phyloP scores from a whole-genome alignment of 2,797 vertebrate species.

The Parambassis ranga region DNA sequence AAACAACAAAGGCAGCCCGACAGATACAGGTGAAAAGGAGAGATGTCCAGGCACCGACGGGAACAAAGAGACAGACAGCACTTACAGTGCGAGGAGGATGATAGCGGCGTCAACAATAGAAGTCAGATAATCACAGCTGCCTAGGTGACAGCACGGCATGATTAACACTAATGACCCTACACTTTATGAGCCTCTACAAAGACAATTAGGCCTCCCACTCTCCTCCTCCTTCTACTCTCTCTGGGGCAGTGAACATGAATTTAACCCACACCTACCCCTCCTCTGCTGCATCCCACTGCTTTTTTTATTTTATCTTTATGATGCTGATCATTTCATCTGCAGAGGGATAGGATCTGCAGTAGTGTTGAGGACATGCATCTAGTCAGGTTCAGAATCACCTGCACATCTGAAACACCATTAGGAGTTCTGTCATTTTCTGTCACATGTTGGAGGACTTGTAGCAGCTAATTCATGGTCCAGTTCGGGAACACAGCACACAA shows the following conservation, averaged over 20 bases:
- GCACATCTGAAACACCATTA: not conserved
- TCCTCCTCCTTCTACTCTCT: conserved; percentile 46
- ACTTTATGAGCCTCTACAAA: conserved; percentile 73
- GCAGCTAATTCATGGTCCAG: conserved; percentile 31
- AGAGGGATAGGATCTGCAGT: not conserved
- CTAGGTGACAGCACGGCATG: conserved; percentile 75
- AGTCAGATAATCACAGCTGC: conserved; percentile 70
- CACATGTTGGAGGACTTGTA: conserved; percentile 21
- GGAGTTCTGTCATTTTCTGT: conserved; percentile 18
- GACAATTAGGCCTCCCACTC: conserved; percentile 67
- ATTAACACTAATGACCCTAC: conserved; percentile 80
- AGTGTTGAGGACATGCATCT: not conserved
- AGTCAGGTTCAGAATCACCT: no score
- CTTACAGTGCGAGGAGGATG: conserved; percentile 30
- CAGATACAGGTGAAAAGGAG: conserved; percentile 30
- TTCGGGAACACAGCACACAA: conserved; percentile 36
- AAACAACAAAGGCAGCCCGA: conserved; percentile 35
- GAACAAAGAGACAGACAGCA: conserved; percentile 37
- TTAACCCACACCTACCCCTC: conserved; percentile 38
- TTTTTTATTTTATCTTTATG: not conserved
- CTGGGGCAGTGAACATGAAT: conserved; percentile 27
- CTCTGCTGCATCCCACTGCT: conserved; percentile 7
- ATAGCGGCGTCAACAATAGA: conserved; percentile 50
- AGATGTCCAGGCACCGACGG: conserved; percentile 16
- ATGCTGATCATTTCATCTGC: not conserved